Conservation (phyloP, 1,140 invertebrate genomes). For the Hypsibius dujardini region DNA sequence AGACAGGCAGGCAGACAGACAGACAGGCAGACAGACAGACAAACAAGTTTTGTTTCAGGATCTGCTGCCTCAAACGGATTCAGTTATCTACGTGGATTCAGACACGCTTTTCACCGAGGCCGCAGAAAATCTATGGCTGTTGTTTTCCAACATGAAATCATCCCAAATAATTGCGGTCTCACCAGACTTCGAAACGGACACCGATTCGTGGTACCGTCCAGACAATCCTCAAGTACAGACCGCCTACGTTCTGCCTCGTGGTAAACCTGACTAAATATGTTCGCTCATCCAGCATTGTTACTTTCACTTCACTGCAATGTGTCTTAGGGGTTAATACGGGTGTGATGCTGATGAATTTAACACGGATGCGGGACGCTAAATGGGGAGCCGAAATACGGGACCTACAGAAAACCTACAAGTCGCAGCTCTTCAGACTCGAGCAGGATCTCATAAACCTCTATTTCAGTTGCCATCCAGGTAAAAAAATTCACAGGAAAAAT, state of each 20-base stretch:
- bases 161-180: no score
- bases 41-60: not conserved
- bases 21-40: no score
- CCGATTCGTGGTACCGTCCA: no score
- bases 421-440: no score
- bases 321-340: constrained; percentile 72
- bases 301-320: no score
- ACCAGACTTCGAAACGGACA: no score
- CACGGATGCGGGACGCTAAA: constrained; percentile 61
- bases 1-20: no score
- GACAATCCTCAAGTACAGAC: not conserved
- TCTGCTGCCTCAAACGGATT: not conserved
- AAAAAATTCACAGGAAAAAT: no score
- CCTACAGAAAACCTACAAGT: no score
- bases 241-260: not conserved
- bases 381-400: constrained; percentile 68
- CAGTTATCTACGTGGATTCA: not conserved
- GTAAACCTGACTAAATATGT: constrained; percentile 2
- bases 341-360: constrained; percentile 91
- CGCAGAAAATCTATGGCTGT: not conserved
- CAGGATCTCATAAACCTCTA: no score
- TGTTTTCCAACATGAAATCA: constrained; percentile 1
- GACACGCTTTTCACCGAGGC: not conserved
- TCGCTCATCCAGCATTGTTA: no score
- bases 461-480: no score